Evolutionary conservation across 2,888 invertebrate genomes (phyloP).

Genomic region (Alentia gelatinosa): DNA sequence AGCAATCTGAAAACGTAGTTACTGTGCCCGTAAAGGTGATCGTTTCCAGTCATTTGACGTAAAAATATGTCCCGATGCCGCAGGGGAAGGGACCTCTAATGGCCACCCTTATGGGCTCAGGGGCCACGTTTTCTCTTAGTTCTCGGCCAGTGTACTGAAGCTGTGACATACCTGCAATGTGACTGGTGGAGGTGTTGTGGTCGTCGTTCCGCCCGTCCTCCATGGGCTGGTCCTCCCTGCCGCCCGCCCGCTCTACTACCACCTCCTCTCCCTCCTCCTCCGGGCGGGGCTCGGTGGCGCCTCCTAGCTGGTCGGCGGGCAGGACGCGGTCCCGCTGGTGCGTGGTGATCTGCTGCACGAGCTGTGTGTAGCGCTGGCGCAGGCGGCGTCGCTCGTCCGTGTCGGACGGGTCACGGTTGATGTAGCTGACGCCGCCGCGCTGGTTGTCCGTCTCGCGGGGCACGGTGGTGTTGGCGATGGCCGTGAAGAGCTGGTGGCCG

Average conservation of each 20-base stretch:
- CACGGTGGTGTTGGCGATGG: constrained; percentile 85
- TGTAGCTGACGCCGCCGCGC: constrained; percentile 26
- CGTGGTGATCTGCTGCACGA: constrained; percentile 59
- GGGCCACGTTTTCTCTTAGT: no score
- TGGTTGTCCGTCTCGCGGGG: not conserved
- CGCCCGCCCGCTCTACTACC: not conserved
- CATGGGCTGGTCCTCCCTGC: no score
- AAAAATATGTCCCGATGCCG: no score
- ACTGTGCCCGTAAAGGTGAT: no score
- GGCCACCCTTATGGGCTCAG: no score
- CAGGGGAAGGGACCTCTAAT: no score
- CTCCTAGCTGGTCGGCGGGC: not conserved
- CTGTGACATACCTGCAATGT: constrained; percentile 43
- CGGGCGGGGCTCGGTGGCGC: not conserved
- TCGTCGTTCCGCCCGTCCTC: not conserved
- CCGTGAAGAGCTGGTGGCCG: constrained; percentile 91
- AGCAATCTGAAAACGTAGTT: no score
- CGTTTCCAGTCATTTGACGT: no score
- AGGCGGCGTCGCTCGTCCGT: constrained; percentile 44
- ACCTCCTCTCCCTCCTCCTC: not conserved
- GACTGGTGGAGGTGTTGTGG: constrained; percentile 1
- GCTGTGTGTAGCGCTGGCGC: constrained; percentile 62
- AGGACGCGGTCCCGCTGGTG: constrained; percentile 53
- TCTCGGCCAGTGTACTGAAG: no score
- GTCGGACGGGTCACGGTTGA: not conserved